Evolutionary conservation across 1,140 invertebrate species (phyloP), one percentile per base, ranked within the genome.

Genomic region (Danaus plexippus): DNA sequence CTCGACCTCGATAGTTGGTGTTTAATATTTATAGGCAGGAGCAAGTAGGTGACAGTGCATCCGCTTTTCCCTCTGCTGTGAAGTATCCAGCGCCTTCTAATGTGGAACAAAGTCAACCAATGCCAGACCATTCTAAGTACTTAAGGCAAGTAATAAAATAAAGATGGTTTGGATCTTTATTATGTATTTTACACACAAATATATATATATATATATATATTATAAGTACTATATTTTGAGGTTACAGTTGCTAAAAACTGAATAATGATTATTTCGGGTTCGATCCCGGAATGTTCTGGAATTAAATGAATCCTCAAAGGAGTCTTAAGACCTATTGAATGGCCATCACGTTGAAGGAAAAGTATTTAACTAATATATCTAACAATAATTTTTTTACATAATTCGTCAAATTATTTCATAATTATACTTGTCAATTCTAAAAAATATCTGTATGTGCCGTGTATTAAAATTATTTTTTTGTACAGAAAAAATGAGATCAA

Each of bases 1-100:
- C 15, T 15, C 15, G 15, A 15, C 15, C 15, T 15, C 15, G 15
- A 15, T 15, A 15, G 15, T 15, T 15, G 15, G 15, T 48, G 50
- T 45, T 43, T 46, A 3, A 44, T 9, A 22, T 69, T 90, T 68
- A 88, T 90, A 75, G 91, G 89, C 62, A 87, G 87, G 66, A 91
- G 89, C 69, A 78, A 88, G 49, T 88, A 89, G 64, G 89, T 88
- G 75, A 83, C 89, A 48, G 79, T 89, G 48, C 87, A 83, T 62
- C 90, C 89, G 71, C 65, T 89, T 61, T 87, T 88, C 44, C 80
- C 67, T 8, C 85, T 22, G 66, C 63, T 45, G 67, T 64, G 22
- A 80, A 77, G 49, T 75, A 59, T 56, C 61, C 64, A 32, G 66
- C 66, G 47, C 63, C 61, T 41, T 11, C 62, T 57, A 59, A 43